phyloP scores from a whole-genome alignment of 2,888 invertebrate species.

The Mylabris sibirica region DNA sequence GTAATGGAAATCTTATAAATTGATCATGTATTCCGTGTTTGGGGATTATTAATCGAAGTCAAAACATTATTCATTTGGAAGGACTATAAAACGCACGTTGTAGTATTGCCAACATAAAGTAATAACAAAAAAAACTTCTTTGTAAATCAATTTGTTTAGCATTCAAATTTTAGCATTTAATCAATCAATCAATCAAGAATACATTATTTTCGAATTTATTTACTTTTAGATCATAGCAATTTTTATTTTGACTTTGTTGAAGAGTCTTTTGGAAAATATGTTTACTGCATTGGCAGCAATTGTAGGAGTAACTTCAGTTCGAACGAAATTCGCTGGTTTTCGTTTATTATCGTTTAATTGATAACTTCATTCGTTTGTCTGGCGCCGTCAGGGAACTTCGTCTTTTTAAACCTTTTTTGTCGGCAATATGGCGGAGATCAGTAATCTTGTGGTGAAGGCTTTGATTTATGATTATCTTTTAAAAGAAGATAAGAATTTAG shows the following conservation, averaged over 20 bases:
- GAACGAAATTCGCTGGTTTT: neutral
- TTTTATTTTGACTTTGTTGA: neutral
- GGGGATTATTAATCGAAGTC: neutral
- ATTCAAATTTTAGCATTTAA: neutral
- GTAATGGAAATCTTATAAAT: too few species aligned
- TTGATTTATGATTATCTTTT: constrained; percentile 73
- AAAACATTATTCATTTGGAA: neutral
- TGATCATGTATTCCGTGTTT: too few species aligned
- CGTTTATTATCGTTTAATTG: neutral
- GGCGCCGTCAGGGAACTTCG: neutral
- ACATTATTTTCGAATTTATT: too few species aligned
- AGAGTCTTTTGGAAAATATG: neutral
- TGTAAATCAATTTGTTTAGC: neutral
- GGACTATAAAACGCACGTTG: neutral
- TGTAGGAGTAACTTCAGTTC: neutral
- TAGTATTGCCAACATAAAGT: neutral
- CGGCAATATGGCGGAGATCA: constrained; percentile 58
- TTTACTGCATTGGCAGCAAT: neutral
- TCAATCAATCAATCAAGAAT: neutral
- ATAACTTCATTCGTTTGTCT: neutral
- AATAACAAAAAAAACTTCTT: neutral
- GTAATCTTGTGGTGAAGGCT: constrained; percentile 62
- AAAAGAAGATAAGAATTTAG: constrained; percentile 71
- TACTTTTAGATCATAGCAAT: neutral
- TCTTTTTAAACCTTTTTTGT: constrained; percentile 20